Evolutionary conservation across 1,140 invertebrate species (phyloP), one percentile per base, ranked within the genome.

Genomic region (Geopemphigus sp.): DNA sequence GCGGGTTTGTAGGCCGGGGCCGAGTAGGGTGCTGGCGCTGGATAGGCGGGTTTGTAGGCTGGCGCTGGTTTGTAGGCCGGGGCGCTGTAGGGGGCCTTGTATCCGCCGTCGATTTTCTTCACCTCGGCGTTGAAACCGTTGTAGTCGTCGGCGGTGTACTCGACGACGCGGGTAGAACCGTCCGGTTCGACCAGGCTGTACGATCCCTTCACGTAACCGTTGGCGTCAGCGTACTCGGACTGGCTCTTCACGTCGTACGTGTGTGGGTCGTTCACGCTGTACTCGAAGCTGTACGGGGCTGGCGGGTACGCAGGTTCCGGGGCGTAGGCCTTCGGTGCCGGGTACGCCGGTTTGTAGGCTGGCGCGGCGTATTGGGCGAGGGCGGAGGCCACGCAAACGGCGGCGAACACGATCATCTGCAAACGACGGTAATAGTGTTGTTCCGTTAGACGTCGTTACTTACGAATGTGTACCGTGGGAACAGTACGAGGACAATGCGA

Each of bases 61-160:
- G 72, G 72, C 4, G 68, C 68, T 22, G 68, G 0, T 19, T 72
- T 50, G 47, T 68, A 68, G 32, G 68, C 68, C 6, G 80, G 81
- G 15, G 70, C 80, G 61, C 73, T 81, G 57, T 76, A 76, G 61
- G 80, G 87, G 5, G 85, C 88, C 45, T 78, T 78, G 74, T 78
- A 78, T 17, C 74, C 74, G 1, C 74, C 74, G 1, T 78, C 74
- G 74, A 81, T 81, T 59, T 81, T 83, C 68, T 87, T 84, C 10
- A 87, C 87, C 80, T 85, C 85, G 82, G 88, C 88, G 81, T 86
- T 85, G 56, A 88, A 88, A 19, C 89, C 88, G 84, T 88, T 88
- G 84, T 92, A 91, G 82, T 90, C 89, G 85, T 92, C 90, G 66
- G 92, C 91, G 54, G 90, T 93, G 82, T 88, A 85, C 0, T 89